Conservation (phyloP, 2,113 vertebrate genomes). For the Cyprinodon tularosa region DNA sequence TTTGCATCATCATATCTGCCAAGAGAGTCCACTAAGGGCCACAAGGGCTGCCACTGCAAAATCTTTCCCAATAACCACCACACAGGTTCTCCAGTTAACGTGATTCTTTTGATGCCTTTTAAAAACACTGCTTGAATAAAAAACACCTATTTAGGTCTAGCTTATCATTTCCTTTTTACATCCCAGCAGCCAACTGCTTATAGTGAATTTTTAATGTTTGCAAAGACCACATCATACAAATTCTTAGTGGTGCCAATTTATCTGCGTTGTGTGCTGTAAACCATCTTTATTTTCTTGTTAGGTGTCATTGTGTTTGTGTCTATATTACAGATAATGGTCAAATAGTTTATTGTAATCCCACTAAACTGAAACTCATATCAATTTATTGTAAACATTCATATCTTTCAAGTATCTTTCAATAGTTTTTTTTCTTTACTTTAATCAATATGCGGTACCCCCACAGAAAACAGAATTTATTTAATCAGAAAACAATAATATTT, state of each 20-base stretch:
- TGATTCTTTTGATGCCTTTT: slow-evolving; percentile 8
- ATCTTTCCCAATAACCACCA: slow-evolving; percentile 46
- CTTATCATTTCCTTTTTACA: slow-evolving; percentile 18
- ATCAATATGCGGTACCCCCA: too few species aligned
- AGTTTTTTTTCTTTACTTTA: too few species aligned
- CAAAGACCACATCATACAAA: background rate
- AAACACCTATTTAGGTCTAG: slow-evolving; percentile 10
- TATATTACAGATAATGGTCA: background rate
- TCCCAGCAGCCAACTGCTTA: background rate
- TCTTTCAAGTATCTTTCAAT: background rate
- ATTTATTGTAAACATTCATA: background rate
- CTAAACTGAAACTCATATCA: background rate
- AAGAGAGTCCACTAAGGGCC: slow-evolving; percentile 21
- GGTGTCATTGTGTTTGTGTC: background rate
- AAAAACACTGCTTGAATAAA: slow-evolving; percentile 14
- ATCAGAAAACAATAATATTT: background rate
- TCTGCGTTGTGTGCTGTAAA: background rate
- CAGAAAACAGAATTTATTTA: too few species aligned
- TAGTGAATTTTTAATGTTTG: background rate
- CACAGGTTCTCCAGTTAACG: slow-evolving; percentile 10
- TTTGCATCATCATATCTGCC: slow-evolving; percentile 41
- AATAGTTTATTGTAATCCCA: background rate
- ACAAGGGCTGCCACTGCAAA: slow-evolving; percentile 31
- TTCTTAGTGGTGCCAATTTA: background rate
- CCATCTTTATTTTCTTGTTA: background rate